Base-by-base conservation (phyloP, 2,888 invertebrate genomes). In the Cenopis cana region DNA sequence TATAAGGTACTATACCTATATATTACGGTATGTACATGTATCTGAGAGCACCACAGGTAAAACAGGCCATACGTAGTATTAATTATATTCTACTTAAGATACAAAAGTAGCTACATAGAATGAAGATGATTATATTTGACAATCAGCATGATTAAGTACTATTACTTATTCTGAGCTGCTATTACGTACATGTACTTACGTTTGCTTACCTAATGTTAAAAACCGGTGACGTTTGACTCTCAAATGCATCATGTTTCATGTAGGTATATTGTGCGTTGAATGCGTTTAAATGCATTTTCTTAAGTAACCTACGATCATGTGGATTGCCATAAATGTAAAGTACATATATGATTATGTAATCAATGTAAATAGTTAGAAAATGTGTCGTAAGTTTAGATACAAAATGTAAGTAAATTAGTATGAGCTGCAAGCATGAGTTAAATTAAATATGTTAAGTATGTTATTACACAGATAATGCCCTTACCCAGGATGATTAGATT, bases 371-470 rank as follows among this genome's bases (percentile, higher is more conserved):
- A 33, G 33, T 8, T 33, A 8, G 0, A 56, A 69, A 69, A 60
- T 49, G 62, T 49, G 36, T 29, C 20, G 36, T 50, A 57, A 62
- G 20, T 55, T 20, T 52, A 65, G 50, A 56, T 70, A 66, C 17
- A 17, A 55, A 60, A 59, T 60, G 54, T 59, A 52, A 8, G 52
- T 46, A 57, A 62, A 61, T 64, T 52, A 57, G 60, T 57, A 50
- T 69, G 64, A 57, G 59, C 59, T 57, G 61, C 56, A 67, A 72
- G 67, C 67, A 67, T 62, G 66, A 62, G 49, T 36, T 38, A 50
- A 61, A 68, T 41, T 20, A 33, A 20, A 54, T 10, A 60, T 46
- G 14, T 54, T 55, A 54, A 46, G 29, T 52, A 54, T 61, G 50
- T 36, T 36, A 2, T 14, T 24, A 20, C 20, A 20, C 14, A 54